These are phyloP conservation scores for Halocaridina rubra DNA, from an alignment of 2,888 invertebrate species.

Conservation along the genomic window DNA sequence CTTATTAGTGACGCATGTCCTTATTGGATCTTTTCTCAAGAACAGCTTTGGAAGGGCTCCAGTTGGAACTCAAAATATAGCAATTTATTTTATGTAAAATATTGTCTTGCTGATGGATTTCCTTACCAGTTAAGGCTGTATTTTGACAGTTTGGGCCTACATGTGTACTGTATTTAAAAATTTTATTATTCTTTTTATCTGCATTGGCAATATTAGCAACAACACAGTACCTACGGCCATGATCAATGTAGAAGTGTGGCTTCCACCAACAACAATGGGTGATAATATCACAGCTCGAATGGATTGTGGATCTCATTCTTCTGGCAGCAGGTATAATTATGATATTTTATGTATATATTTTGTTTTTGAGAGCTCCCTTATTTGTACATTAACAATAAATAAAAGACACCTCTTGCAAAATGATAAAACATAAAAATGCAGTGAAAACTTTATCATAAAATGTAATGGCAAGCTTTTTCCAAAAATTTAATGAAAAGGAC, in stretches of 20 bases:
- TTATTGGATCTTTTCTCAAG: too few species aligned
- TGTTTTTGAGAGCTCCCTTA: not conserved
- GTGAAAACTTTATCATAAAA: not conserved
- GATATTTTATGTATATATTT: not conserved
- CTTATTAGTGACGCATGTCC: too few species aligned
- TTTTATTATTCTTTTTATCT: not conserved
- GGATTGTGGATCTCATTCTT: slow-evolving; percentile 57
- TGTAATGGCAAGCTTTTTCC: too few species aligned
- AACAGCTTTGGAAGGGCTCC: too few species aligned
- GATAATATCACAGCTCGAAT: slow-evolving; percentile 66
- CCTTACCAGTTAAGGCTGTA: too few species aligned
- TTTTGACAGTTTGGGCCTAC: too few species aligned
- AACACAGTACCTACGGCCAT: slow-evolving; percentile 67
- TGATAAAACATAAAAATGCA: not conserved
- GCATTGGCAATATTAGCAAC: not conserved
- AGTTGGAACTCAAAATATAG: too few species aligned
- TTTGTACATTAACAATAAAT: not conserved
- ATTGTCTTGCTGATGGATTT: too few species aligned
- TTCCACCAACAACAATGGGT: slow-evolving; percentile 75
- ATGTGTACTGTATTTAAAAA: too few species aligned
- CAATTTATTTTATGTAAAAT: too few species aligned
- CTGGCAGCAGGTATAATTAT: slow-evolving; percentile 55
- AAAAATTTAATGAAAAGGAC: too few species aligned
- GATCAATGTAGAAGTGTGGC: slow-evolving; percentile 80
- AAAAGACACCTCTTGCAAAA: not conserved